Evolutionary conservation across 2,113 vertebrate species (phyloP).

Genomic region (Scopus umbretta): DNA sequence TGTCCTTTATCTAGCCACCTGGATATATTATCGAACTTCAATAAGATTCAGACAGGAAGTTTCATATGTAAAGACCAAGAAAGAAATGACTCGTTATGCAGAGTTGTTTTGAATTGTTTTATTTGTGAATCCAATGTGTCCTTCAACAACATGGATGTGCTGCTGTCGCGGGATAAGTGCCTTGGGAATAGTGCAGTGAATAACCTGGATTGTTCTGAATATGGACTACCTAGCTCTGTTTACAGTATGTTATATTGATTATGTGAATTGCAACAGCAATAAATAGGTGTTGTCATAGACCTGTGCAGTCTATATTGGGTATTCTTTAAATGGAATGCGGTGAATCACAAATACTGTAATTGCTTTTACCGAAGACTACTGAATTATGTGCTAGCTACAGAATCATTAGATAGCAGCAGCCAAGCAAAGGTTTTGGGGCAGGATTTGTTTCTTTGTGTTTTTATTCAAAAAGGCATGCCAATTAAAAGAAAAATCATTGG

Average conservation of each 20-base stretch:
- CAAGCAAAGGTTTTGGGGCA: background rate
- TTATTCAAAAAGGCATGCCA: background rate
- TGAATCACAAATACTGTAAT: background rate
- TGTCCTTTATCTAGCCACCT: background rate
- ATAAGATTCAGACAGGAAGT: background rate
- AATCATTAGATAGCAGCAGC: background rate
- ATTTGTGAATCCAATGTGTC: background rate
- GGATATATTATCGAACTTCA: background rate
- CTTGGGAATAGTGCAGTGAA: background rate
- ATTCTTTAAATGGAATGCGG: background rate
- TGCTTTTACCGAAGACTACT: background rate
- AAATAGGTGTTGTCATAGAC: background rate
- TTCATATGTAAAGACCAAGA: background rate
- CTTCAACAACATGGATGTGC: background rate
- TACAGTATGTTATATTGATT: background rate
- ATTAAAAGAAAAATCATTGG: background rate
- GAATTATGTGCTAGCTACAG: background rate
- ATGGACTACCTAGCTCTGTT: background rate
- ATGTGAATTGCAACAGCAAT: background rate
- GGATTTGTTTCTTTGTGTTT: background rate
- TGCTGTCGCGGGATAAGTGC: background rate
- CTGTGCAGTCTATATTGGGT: background rate
- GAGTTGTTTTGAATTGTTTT: background rate
- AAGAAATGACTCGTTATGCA: background rate
- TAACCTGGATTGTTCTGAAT: background rate